Percentiles rank a stretch among this genome's conserved stretches.
Evolutionary conservation across 1,140 invertebrate genomes (phyloP).

Genomic region (Diorhabda carinulata): DNA sequence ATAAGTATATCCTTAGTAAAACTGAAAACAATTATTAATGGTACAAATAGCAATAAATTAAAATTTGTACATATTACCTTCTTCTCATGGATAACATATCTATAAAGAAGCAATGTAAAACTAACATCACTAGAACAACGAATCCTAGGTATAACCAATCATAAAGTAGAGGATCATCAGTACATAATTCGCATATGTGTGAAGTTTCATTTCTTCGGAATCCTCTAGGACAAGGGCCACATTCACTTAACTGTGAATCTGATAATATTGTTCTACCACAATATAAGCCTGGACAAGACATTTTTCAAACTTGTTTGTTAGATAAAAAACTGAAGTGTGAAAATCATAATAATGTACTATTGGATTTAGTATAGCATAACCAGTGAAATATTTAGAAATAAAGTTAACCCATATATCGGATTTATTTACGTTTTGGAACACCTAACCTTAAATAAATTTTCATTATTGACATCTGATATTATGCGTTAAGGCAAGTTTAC

Average conservation of each 20-base stretch:
- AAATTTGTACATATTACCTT: conserved; percentile 52
- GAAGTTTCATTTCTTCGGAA: conserved; percentile 60
- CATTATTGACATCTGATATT: no score
- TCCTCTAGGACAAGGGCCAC: conserved; percentile 83
- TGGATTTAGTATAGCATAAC: no score
- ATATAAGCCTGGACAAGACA: conserved; percentile 76
- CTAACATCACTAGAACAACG: conserved; percentile 79
- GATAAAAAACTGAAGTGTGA: no score
- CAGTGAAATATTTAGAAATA: no score
- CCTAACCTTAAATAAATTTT: no score
- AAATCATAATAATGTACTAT: no score
- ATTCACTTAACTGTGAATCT: conserved; percentile 70
- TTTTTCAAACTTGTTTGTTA: conserved; percentile 4
- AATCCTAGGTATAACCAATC: conserved; percentile 93
- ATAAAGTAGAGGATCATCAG: conserved; percentile 74
- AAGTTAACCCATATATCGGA: no score
- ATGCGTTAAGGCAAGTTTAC: no score
- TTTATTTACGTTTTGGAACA: no score
- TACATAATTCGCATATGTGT: conserved; percentile 73
- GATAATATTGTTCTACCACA: conserved; percentile 68
- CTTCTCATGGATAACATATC: conserved; percentile 75
- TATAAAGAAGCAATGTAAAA: conserved; percentile 89
- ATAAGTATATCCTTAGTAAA: conserved; percentile 69
- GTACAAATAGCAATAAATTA: not conserved
- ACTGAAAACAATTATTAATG: conserved; percentile 46